These are phyloP conservation scores for Helicoverpa assulta DNA, from an alignment of 2,888 invertebrate species.

Conservation along the genomic window DNA sequence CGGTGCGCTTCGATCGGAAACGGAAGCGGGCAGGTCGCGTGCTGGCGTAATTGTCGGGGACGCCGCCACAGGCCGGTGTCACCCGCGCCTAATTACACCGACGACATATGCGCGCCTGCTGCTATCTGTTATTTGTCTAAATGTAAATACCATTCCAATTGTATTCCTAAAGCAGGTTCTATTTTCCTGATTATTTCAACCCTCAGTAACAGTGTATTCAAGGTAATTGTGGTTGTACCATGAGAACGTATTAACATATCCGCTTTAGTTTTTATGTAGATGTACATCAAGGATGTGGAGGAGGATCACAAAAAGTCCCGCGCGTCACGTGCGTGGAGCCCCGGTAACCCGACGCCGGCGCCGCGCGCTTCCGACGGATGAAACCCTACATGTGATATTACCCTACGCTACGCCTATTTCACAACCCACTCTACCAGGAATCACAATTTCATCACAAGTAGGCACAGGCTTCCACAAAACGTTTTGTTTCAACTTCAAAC, in stretches of 20 bases:
- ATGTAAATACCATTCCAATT: constrained; percentile 22
- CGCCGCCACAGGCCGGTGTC: constrained; percentile 71
- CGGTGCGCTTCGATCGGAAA: constrained; percentile 79
- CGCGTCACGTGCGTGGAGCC: constrained; percentile 79
- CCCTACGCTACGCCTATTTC: constrained; percentile 60
- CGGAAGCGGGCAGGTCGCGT: constrained; percentile 84
- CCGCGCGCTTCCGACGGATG: constrained; percentile 82
- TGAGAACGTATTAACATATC: constrained; percentile 62
- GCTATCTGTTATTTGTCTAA: constrained; percentile 65
- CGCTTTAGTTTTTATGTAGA: constrained; percentile 68
- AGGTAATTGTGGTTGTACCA: constrained; percentile 38
- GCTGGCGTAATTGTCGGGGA: constrained; percentile 83
- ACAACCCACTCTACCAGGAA: constrained; percentile 39
- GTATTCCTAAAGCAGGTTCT: constrained; percentile 20
- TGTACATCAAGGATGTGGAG: constrained; percentile 71
- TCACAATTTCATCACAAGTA: constrained; percentile 34
- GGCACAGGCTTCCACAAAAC: constrained; percentile 25
- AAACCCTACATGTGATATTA: constrained; percentile 74
- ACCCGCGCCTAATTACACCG: constrained; percentile 71
- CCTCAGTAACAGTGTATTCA: constrained; percentile 22
- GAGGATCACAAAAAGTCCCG: constrained; percentile 75
- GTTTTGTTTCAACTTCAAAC: constrained; percentile 33
- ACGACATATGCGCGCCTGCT: constrained; percentile 75
- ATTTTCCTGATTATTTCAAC: constrained; percentile 10
- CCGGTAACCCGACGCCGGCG: constrained; percentile 77